A percentile compares a stretch with the other conserved stretches of the same genome.
Conservation (phyloP, 2,797 vertebrate species). For the Clarias pachynema region DNA sequence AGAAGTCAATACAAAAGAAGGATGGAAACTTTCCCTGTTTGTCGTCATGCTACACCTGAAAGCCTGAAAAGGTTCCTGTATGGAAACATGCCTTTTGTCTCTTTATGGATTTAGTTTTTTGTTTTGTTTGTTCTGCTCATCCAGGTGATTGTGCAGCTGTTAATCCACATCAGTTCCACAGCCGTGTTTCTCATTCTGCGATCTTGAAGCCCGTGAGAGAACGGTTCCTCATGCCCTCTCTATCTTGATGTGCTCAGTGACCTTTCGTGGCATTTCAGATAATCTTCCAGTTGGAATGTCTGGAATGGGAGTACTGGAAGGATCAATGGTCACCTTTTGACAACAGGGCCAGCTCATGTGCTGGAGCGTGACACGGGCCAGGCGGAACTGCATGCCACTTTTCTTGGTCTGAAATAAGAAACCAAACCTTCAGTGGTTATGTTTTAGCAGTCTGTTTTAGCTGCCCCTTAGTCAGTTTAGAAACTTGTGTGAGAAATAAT, state of each 20-base stretch:
- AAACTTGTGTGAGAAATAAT: neutral
- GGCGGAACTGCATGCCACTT: neutral
- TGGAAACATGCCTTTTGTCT: conserved; percentile 4
- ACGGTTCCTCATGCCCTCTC: too few species aligned
- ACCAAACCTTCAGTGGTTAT: neutral
- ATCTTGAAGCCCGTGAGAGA: neutral
- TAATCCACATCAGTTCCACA: neutral
- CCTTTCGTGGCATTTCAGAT: neutral
- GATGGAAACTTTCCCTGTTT: neutral
- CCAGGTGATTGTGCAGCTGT: neutral
- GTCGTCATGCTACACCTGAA: neutral
- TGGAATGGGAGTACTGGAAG: neutral
- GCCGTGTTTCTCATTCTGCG: neutral
- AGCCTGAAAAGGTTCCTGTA: neutral
- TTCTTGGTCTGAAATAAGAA: neutral
- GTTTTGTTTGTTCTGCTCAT: neutral
- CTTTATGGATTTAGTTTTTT: neutral
- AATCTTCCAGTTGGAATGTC: neutral
- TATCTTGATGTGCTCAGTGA: neutral
- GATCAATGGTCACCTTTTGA: neutral
- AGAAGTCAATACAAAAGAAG: neutral
- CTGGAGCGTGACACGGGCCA: neutral
- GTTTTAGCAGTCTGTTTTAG: neutral
- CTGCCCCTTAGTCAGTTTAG: neutral
- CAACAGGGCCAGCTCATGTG: neutral